Conservation (phyloP, 2,888 invertebrate genomes). For the Asteroscopus sphinx region DNA sequence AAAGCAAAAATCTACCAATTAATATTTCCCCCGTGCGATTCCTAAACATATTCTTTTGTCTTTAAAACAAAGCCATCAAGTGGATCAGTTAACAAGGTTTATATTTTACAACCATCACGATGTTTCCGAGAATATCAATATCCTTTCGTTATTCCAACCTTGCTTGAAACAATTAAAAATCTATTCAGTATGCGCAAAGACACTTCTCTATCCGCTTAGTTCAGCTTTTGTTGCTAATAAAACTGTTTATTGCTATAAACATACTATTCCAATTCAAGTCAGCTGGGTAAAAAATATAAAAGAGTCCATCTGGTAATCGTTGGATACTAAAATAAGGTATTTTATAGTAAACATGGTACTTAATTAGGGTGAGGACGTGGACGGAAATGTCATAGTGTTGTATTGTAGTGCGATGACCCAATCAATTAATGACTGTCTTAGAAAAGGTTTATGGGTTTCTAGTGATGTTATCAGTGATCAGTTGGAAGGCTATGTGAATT, state of each 20-base stretch:
- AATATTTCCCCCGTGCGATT: slow-evolving; percentile 53
- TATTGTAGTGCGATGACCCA: slow-evolving; percentile 39
- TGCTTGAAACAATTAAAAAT: slow-evolving; percentile 82
- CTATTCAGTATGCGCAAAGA: slow-evolving; percentile 78
- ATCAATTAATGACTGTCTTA: slow-evolving; percentile 37
- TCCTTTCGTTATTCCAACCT: slow-evolving; percentile 75
- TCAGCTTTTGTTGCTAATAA: slow-evolving; percentile 81
- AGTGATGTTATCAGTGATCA: neutral
- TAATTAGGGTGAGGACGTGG: slow-evolving; percentile 75
- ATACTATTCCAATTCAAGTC: slow-evolving; percentile 77
- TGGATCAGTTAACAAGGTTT: slow-evolving; percentile 61
- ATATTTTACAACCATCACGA: slow-evolving; percentile 66
- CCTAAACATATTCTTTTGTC: slow-evolving; percentile 57
- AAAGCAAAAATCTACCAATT: slow-evolving; percentile 38
- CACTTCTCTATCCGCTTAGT: slow-evolving; percentile 73
- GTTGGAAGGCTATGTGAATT: slow-evolving; percentile 3
- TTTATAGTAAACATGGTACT: slow-evolving; percentile 77
- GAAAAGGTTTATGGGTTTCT: slow-evolving; percentile 20
- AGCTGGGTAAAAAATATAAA: slow-evolving; percentile 71
- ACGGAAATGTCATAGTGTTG: slow-evolving; percentile 55
- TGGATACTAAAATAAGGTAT: slow-evolving; percentile 70
- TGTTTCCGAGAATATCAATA: slow-evolving; percentile 78
- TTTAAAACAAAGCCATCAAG: slow-evolving; percentile 61
- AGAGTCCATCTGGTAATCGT: slow-evolving; percentile 70
- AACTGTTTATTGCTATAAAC: slow-evolving; percentile 76